Conservation (phyloP, 2,113 vertebrate species). For the Lepus timidus region DNA sequence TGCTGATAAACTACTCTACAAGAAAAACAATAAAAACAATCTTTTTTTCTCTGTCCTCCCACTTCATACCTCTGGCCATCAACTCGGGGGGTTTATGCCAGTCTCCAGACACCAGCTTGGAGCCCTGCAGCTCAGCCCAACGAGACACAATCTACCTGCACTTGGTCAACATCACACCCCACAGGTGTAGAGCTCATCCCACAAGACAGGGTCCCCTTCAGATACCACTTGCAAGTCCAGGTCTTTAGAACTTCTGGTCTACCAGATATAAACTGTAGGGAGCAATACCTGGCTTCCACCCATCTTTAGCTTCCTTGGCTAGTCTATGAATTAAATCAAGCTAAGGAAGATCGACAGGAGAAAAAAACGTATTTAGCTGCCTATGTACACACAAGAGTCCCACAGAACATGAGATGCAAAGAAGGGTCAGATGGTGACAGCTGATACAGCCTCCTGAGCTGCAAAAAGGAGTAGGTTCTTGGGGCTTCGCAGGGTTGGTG, state of each 20-base stretch:
- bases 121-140: not conserved
- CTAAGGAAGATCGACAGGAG: not conserved
- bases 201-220: not conserved
- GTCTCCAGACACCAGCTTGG: not conserved
- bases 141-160: not conserved
- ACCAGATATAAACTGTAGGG: not conserved
- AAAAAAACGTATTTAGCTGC: not conserved
- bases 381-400: not conserved
- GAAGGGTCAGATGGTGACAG: not conserved
- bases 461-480: not conserved
- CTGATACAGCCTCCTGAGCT: not conserved
- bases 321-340: not conserved
- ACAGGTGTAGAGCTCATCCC: not conserved
- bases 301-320: not conserved
- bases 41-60: not conserved
- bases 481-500: not conserved
- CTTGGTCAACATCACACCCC: too few relatives aligned
- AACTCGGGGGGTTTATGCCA: not conserved
- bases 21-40: not conserved
- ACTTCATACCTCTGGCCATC: not conserved
- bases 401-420: not conserved
- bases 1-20: not conserved
- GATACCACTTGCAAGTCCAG: not conserved
- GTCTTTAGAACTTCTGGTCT: not conserved
- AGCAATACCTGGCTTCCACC: not conserved